Evolutionary conservation across 2,888 invertebrate species (phyloP).

Genomic region (Xylocampa areola): DNA sequence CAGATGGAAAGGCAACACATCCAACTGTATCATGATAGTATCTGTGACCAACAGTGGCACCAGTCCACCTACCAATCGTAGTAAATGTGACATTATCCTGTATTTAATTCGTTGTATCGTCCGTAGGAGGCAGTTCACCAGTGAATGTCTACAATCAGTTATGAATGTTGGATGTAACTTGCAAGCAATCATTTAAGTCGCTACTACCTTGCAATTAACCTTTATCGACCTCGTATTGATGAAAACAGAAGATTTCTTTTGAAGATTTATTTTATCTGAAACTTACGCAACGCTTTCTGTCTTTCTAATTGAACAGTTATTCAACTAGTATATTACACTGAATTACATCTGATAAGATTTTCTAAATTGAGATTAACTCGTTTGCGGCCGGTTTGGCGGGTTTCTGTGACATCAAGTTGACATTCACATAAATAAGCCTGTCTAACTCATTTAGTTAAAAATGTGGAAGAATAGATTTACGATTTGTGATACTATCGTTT

Average conservation of each 20-base stretch:
- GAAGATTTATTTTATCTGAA: conserved; percentile 36
- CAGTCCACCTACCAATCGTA: neutral
- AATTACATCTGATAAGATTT: conserved; percentile 51
- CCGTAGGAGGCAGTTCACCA: conserved; percentile 4
- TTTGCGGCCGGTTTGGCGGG: conserved; percentile 40
- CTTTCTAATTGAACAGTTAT: conserved; percentile 27
- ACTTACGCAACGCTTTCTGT: conserved; percentile 37
- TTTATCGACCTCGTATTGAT: conserved; percentile 40
- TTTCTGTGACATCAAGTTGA: conserved; percentile 44
- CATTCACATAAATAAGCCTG: conserved; percentile 50
- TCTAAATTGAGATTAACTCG: conserved; percentile 46
- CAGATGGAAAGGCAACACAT: neutral
- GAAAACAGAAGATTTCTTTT: conserved; percentile 44
- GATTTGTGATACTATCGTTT: conserved; percentile 47
- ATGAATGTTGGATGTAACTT: conserved; percentile 36
- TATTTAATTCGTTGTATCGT: neutral
- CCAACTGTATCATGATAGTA: conserved; percentile 7
- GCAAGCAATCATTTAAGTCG: conserved; percentile 38
- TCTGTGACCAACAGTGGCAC: conserved; percentile 2
- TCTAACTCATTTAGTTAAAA: conserved; percentile 52
- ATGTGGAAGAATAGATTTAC: conserved; percentile 49
- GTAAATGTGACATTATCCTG: conserved; percentile 1
- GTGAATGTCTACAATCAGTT: conserved; percentile 28
- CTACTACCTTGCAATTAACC: conserved; percentile 49
- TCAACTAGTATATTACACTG: conserved; percentile 27